Base-by-base conservation (phyloP, 92 coral and sea anemone species). In the Ricordea florida region DNA sequence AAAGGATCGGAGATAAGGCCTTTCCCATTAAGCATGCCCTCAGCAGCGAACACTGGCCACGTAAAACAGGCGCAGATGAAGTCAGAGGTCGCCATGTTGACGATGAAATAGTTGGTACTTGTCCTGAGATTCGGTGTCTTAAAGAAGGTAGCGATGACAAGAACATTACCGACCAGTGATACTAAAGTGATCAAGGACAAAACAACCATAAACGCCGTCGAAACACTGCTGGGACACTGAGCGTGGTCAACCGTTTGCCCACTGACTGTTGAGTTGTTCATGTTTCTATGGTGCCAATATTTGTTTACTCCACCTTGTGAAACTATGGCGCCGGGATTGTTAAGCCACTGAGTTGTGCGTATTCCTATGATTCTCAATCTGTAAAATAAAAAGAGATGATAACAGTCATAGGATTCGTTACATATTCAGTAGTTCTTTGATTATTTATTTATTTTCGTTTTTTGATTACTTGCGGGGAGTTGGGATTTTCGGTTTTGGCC, bases 71-170 rank as follows among this genome's bases (percentile, higher is more conserved):
- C 31, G 7, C 40, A 65, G 0, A 65, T 16, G 10, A 65, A 2
- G n/a, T 65, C 72, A 65, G 72, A 65, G 2, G 31, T 11, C 6
- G 57, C 72, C 72, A 65, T 65, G 57, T 44, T 65, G 20, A 31
- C 14, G 27, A 44, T 44, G 43, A 44, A 65, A 8, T 29, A 65
- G 44, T 65, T 65, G 44, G 72, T 46, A 17, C 72, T 45, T 18
- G 72, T 65, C 32, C 72, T 45, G 5, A 65, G 57, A 10, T 26
- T 18, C 0, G 57, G 16, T 4, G 17, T 45, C 20, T 5, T 31
- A 0, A 44, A 21, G 10, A 65, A 44, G 10, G 57, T 30, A 10
- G 6, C 3, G 0, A 30, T 29, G 15, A 65, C 72, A 4, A 65
- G 40, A 45, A 27, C 32, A 28, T 65, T 65, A 3, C 72, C 72